A percentile compares a stretch with the other conserved stretches of the same genome.
phyloP scores from a whole-genome alignment of 1,140 invertebrate species.

The Lepidostoma basale region DNA sequence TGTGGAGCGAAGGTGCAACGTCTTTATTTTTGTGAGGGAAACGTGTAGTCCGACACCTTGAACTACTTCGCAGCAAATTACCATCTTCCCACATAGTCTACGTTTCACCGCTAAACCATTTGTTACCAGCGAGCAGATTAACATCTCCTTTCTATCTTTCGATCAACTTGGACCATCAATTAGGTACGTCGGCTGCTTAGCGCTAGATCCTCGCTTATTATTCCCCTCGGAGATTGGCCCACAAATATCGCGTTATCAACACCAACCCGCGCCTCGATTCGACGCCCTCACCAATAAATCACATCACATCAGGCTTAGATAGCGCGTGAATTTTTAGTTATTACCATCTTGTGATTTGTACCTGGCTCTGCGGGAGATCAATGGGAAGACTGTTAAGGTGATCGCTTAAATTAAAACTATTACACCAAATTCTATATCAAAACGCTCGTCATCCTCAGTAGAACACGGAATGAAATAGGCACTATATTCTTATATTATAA shows the following conservation, averaged over 20 bases:
- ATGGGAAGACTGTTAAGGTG: conserved; percentile 21
- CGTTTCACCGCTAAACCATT: conserved; percentile 16
- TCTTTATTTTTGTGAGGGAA: no score
- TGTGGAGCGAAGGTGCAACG: no score
- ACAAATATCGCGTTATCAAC: not conserved
- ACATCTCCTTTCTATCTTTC: conserved; percentile 9
- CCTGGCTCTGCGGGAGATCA: conserved; percentile 16
- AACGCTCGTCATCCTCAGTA: not conserved
- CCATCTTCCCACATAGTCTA: no score
- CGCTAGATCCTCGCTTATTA: conserved; percentile 7
- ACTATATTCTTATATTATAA: not conserved
- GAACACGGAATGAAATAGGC: not conserved
- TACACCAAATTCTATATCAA: not conserved
- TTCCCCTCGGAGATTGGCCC: not conserved
- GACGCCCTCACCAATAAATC: not conserved
- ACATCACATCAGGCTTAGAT: not conserved
- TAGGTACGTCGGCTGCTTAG: conserved; percentile 20
- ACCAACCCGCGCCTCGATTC: not conserved
- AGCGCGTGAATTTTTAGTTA: not conserved
- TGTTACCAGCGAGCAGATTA: conserved; percentile 24
- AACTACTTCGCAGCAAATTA: no score
- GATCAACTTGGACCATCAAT: conserved; percentile 22
- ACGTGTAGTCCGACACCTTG: no score
- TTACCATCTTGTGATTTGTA: not conserved
- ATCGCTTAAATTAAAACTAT: conserved; percentile 39